Evolutionary conservation across 2,113 vertebrate genomes (phyloP), one percentile per base, ranked within the genome.

Genomic region (Bujurquina vittata): DNA sequence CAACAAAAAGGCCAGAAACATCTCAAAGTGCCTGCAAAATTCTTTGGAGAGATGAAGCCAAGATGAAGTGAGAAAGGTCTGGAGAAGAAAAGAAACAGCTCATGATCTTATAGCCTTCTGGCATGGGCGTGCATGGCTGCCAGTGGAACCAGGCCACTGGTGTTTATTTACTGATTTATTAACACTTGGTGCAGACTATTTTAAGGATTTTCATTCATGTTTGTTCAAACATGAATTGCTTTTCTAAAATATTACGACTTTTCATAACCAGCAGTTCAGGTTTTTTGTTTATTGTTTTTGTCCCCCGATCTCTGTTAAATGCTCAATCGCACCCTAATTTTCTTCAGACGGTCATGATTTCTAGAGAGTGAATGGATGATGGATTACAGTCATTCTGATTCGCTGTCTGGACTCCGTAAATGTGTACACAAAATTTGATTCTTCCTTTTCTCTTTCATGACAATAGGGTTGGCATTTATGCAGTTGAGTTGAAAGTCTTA

Each of bases 281-380:
- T n/a, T n/a, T n/a, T n/a, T n/a, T n/a, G n/a, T n/a, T n/a, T n/a
- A n/a, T n/a, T n/a, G n/a, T n/a, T n/a, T n/a, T n/a, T n/a, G n/a
- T n/a, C n/a, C n/a, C n/a, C n/a, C n/a, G n/a, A n/a, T n/a, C n/a
- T 31, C 14, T 0, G 62, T 10, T 2, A 67, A 67, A 67, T 67
- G 43, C 37, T 67, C 0, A 0, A 26, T 67, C 8, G 5, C 29
- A 20, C 17, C 43, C 5, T 69, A 52, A 72, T 72, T 72, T 52
- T 31, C 23, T 12, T 49, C 43, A 72, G 65, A 31, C 1, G 1
- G 31, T 69, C 23, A 20, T 29, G 23, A 69, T 69, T 49, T 69
- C 0, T 3, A 67, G 46, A 46, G 40, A 29, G 15, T 67, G 63
- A 49, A 29, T 49, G 22, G 22, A 67, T 49, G 37, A 4, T 61